These are phyloP conservation scores for Sebastes baramenuke DNA, from an alignment of 2,797 vertebrate genomes.

Conservation along the genomic window DNA sequence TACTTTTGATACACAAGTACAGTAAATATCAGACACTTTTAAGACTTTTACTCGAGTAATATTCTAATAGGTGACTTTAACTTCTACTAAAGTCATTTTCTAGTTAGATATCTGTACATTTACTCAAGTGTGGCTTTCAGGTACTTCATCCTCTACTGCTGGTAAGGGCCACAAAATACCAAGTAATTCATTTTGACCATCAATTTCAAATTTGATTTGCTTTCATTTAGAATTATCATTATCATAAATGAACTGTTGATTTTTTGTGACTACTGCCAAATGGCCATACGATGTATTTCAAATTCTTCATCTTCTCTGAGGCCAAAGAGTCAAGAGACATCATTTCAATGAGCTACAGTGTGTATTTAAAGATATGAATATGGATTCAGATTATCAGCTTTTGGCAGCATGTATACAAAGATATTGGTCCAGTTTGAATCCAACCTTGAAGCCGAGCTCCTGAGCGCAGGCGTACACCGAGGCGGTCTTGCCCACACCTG, in stretches of 20 bases:
- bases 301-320: neutral
- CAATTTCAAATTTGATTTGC: neutral
- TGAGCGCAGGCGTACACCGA: slow-evolving; percentile 93
- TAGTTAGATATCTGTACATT: too few relatives aligned
- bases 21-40: too few relatives aligned
- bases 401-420: neutral
- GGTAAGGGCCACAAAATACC: neutral
- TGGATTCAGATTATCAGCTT: neutral
- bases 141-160: too few relatives aligned
- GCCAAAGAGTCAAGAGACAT: neutral
- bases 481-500: slow-evolving; percentile 92
- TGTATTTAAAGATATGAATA: neutral
- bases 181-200: neutral
- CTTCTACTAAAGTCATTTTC: too few relatives aligned
- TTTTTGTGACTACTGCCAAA: neutral
- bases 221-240: neutral
- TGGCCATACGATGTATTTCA: neutral
- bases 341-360: neutral
- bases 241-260: neutral
- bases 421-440: neutral
- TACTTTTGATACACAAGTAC: too few relatives aligned
- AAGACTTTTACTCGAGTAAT: too few relatives aligned
- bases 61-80: too few relatives aligned
- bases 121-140: fast-evolving
- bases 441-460: slow-evolving; percentile 95